Evolutionary conservation across 1,140 invertebrate species (phyloP).

Genomic region (Manduca sexta): DNA sequence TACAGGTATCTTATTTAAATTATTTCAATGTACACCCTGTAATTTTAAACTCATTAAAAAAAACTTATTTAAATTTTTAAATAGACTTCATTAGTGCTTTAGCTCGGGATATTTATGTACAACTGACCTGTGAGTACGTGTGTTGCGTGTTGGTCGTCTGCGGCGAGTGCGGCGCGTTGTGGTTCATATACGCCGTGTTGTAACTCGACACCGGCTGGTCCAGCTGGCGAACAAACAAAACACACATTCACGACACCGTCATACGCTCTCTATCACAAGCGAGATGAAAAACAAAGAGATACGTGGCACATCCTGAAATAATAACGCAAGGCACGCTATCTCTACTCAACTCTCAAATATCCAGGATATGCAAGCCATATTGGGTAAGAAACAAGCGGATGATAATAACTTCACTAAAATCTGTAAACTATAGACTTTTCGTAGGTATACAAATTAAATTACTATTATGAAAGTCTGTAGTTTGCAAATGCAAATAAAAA

Average conservation of each 20-base stretch:
- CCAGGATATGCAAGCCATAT: not conserved
- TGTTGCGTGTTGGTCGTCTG: constrained; percentile 58
- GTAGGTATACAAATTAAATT: too few species aligned
- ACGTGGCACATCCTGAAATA: constrained; percentile 34
- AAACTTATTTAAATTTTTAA: too few species aligned
- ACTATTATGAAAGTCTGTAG: too few species aligned
- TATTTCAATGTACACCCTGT: too few species aligned
- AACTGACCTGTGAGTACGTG: constrained; percentile 54
- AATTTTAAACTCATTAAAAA: too few species aligned
- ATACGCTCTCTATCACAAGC: constrained; percentile 24
- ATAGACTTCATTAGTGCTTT: not conserved
- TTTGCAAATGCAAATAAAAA: too few species aligned
- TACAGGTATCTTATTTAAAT: too few species aligned
- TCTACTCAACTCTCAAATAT: constrained; percentile 12
- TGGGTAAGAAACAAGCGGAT: too few species aligned
- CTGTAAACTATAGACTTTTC: too few species aligned
- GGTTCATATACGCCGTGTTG: constrained; percentile 59
- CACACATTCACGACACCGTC: not conserved
- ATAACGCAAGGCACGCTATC: constrained; percentile 22
- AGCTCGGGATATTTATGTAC: not conserved
- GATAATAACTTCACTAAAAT: too few species aligned
- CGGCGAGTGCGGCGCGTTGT: constrained; percentile 58
- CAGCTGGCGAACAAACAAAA: constrained; percentile 29
- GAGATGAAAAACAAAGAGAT: constrained; percentile 17
- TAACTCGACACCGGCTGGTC: constrained; percentile 57